Percentiles rank a stretch among this genome's conserved stretches.
These are phyloP conservation scores for Bedellia somnulentella DNA, from an alignment of 2,888 invertebrate genomes.

Conservation along the genomic window DNA sequence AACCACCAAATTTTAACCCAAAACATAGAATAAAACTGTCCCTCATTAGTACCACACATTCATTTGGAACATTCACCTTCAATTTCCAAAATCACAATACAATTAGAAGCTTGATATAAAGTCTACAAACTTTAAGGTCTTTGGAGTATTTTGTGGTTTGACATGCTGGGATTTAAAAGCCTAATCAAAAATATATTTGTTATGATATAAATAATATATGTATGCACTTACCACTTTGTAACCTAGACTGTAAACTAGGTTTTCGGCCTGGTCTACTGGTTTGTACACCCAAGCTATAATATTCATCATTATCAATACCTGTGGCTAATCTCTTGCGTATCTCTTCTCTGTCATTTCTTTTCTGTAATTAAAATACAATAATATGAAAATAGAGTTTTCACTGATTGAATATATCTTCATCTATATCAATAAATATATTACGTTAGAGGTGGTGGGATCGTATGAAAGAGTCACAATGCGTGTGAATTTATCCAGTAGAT, in stretches of 20 bases:
- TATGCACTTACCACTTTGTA: constrained; percentile 80
- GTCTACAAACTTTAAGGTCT: too few relatives aligned
- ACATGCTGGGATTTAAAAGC: too few relatives aligned
- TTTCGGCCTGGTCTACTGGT: constrained; percentile 75
- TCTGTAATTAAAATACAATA: constrained; percentile 54
- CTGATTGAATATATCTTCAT: neutral
- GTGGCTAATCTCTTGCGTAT: constrained; percentile 85
- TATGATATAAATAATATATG: too few relatives aligned
- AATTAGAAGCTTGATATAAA: too few relatives aligned
- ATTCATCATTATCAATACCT: constrained; percentile 78
- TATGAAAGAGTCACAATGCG: constrained; percentile 35
- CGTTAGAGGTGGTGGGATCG: constrained; percentile 19
- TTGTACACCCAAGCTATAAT: constrained; percentile 62
- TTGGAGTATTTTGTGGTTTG: too few relatives aligned
- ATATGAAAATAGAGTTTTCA: constrained; percentile 4
- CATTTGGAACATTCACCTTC: too few relatives aligned
- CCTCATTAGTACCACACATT: too few relatives aligned
- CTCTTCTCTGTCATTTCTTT: constrained; percentile 90
- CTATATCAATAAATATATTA: constrained; percentile 16
- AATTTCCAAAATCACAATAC: too few relatives aligned
- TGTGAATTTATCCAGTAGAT: constrained; percentile 51
- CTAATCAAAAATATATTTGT: too few relatives aligned
- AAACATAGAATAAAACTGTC: too few relatives aligned
- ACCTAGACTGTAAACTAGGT: constrained; percentile 83
- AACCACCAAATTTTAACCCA: too few relatives aligned